phyloP scores from a whole-genome alignment of 2,888 invertebrate genomes.

The Tortricodes alternella region DNA sequence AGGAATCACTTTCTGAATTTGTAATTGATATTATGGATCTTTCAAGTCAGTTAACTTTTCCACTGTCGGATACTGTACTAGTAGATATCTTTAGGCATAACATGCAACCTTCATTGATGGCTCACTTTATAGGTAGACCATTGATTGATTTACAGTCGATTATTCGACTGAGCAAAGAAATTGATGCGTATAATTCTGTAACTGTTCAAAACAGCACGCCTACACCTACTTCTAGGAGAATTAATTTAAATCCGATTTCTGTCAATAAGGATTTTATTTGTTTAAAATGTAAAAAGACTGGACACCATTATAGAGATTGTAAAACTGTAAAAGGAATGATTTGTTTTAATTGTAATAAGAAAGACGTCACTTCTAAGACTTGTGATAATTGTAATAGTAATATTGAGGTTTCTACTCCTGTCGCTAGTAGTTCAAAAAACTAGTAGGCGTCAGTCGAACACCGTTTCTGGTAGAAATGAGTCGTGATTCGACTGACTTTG shows the following conservation, averaged over 20 bases:
- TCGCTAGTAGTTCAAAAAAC: constrained; percentile 1
- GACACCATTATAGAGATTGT: constrained; percentile 1
- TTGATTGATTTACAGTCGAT: neutral
- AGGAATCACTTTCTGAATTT: neutral
- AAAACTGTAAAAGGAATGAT: neutral
- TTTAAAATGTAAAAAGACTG: neutral
- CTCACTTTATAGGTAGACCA: no score
- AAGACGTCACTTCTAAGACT: neutral
- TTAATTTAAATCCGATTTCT: neutral
- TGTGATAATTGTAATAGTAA: neutral
- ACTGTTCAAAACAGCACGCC: no score
- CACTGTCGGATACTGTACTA: neutral
- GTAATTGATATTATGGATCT: neutral
- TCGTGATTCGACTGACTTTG: constrained; percentile 2
- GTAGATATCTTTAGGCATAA: constrained; percentile 6
- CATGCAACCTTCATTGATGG: neutral
- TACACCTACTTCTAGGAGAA: no score
- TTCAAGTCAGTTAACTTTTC: neutral
- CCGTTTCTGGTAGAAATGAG: neutral
- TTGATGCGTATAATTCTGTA: neutral
- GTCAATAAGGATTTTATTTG: neutral
- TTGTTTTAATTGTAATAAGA: constrained; percentile 1
- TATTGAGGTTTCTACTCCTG: no score
- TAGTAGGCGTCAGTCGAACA: constrained; percentile 1
- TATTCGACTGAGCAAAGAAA: constrained; percentile 1